Evolutionary conservation across 2,888 invertebrate species (phyloP).

Genomic region (Drosophila limbata): DNA sequence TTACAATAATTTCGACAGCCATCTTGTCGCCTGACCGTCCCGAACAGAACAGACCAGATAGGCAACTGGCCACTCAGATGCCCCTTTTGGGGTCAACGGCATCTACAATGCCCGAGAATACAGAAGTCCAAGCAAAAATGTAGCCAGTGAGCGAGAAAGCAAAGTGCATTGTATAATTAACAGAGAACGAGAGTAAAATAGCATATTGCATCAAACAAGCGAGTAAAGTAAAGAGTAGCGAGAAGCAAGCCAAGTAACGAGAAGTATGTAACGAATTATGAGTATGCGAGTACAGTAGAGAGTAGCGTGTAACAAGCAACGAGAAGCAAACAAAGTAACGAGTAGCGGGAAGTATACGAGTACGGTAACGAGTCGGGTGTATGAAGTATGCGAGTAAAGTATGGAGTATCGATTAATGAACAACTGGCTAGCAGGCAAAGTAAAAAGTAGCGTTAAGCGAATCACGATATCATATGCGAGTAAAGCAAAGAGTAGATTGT

Average conservation of each 20-base stretch:
- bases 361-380: too few species aligned
- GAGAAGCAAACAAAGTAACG: background rate
- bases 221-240: too few species aligned
- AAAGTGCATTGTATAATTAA: too few species aligned
- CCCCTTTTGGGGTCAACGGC: conserved; percentile 47
- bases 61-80: background rate
- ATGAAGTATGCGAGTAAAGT: too few species aligned
- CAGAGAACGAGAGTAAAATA: too few species aligned
- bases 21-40: conserved; percentile 51
- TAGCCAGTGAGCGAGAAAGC: conserved; percentile 7
- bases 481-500: background rate
- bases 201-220: too few species aligned
- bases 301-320: background rate
- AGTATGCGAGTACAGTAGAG: background rate
- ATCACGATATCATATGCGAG: too few species aligned
- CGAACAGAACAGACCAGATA: conserved; percentile 4
- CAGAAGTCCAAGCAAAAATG: conserved; percentile 13
- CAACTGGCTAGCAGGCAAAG: background rate
- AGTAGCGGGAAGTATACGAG: too few species aligned
- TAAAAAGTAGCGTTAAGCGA: background rate
- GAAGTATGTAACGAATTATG: too few species aligned
- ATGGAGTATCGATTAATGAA: background rate
- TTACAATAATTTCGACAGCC: conserved; percentile 65
- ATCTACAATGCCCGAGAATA: conserved; percentile 39
- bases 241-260: background rate